Conservation (phyloP, 2,797 vertebrate species). For the Macrochelys suwanniensis region DNA sequence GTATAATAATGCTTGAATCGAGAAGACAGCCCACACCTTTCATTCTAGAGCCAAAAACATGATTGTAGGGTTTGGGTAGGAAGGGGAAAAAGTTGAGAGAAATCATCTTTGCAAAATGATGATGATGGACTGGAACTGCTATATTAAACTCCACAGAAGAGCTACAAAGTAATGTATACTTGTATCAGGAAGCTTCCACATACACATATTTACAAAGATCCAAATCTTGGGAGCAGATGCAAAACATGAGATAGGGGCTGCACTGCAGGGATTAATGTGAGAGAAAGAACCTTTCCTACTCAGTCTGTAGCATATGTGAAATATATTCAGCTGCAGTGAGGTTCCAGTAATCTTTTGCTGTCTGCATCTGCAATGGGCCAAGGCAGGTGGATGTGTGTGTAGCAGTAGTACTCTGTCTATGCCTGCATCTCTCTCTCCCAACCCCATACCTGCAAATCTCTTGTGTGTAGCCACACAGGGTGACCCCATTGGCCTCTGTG, state of each 20-base stretch:
- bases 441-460: not conserved
- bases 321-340: not conserved
- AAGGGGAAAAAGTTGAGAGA: not conserved
- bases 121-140: not conserved
- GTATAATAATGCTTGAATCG: not conserved
- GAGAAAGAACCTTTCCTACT: fast-evolving
- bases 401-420: not conserved
- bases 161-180: not conserved
- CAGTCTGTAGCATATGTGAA: not conserved
- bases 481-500: not conserved
- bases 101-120: not conserved
- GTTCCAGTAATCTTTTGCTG: not conserved
- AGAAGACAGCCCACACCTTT: conserved; percentile 3
- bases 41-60: not conserved
- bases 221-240: not conserved
- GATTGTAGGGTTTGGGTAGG: not conserved
- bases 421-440: not conserved
- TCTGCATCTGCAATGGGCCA: not conserved
- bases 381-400: not conserved
- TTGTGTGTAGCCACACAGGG: not conserved
- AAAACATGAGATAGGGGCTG: not conserved
- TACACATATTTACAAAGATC: not conserved
- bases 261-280: not conserved
- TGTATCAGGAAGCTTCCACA: not conserved
- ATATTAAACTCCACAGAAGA: not conserved